Evolutionary conservation across 1,140 invertebrate species (phyloP), one percentile per base, ranked within the genome.

Genomic region (Caenorhabditis briggsae): DNA sequence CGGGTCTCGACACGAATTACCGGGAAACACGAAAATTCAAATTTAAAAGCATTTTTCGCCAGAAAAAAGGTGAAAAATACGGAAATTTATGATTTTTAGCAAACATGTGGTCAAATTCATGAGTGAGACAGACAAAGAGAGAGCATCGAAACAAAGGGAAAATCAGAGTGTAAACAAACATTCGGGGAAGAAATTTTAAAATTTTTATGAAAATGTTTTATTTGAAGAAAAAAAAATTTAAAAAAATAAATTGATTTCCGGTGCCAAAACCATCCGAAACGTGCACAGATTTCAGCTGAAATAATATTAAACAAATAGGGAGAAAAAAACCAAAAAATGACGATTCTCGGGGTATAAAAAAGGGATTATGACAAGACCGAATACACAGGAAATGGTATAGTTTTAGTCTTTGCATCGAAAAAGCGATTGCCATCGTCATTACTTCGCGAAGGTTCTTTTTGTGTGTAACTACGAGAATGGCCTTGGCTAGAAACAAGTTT

Each of bases 401-500:
- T 16, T 25, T 20, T 65, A 20, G 16, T 14, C 1, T 59, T 59
- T 9, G 58, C 9, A n/a, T 18, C 58, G 58, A n/a, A n/a, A 20
- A 59, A 59, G n/a, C 58, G 58, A 59, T 33, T 59, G 58, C 16
- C 58, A 59, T 59, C n/a, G 58, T 59, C 58, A 55, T n/a, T 65
- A 25, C 11, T 53, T 53, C 50, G 16, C 50, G 9, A 53, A 14
- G 50, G 9, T 9, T 16, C 11, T 53, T 53, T 16, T 14, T 2
- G 16, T 11, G 16, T 65, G 23, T 65, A 65, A 33, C 61, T 33
- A 41, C 61, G 61, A 65, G 61, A 65, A 65, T 65, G 61, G 33
- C 61, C 61, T 65, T 65, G 61, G 50, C 16, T 65, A 20, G 12
- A 65, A 65, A 65, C 61, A 12, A 65, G 61, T 65, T 65, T 65